Conservation (phyloP, 2,888 invertebrate genomes). For the Bursaphelenchus okinawaensis region DNA sequence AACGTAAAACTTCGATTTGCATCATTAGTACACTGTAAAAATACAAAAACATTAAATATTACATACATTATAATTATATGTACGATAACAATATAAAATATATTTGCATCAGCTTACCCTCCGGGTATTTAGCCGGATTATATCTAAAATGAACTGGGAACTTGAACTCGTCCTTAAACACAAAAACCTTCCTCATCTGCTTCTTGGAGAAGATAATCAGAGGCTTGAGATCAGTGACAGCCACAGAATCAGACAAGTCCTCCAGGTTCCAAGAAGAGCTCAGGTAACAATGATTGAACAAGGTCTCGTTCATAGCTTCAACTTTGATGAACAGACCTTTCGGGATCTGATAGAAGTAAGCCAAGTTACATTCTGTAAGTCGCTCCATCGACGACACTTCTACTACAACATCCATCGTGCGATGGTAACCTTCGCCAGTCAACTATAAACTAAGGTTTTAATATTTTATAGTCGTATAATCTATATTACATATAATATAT, state of each 20-base stretch:
- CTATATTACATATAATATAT: no score
- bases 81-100: no score
- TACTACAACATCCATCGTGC: background rate
- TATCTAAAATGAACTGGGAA: slow-evolving; percentile 19
- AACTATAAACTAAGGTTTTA: background rate
- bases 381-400: slow-evolving; percentile 18
- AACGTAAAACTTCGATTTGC: no score
- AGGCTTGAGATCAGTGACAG: background rate
- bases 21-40: no score
- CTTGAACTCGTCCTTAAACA: slow-evolving; percentile 19
- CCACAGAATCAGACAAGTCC: background rate
- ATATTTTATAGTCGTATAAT: background rate
- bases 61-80: no score
- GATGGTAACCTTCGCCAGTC: slow-evolving; percentile 18
- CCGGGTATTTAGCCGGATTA: slow-evolving; percentile 4
- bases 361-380: slow-evolving; percentile 12
- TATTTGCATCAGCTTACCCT: background rate
- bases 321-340: slow-evolving; percentile 11
- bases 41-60: no score
- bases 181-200: slow-evolving; percentile 14
- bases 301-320: background rate
- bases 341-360: slow-evolving; percentile 20
- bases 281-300: slow-evolving; percentile 18
- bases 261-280: slow-evolving; percentile 11
- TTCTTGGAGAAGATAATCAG: slow-evolving; percentile 17